Base-by-base conservation (phyloP, 2,113 vertebrate genomes). In the Scatophagus argus region DNA sequence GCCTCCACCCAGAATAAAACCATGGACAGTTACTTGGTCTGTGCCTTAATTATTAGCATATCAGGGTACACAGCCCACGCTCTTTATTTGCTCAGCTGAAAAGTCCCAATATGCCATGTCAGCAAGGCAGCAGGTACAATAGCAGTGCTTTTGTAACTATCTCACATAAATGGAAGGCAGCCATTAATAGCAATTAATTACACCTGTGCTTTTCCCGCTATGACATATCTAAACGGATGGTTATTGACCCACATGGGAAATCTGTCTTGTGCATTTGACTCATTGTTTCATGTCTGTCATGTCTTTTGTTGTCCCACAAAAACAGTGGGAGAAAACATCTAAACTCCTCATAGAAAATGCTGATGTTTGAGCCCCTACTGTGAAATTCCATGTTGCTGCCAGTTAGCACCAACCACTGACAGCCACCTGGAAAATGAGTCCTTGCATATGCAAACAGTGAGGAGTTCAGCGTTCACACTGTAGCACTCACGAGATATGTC, bases 401-500 rank as follows among this genome's bases (percentile, higher is more conserved):
- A 56, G 55, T 77, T 43, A 69, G 69, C 71, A 29, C 32, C 59
- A 67, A 64, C 63, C 10, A 65, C 21, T 2, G 38, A 62, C 17
- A 8, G 19, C 19, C 19, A 23, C 19, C 51, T 59, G 27, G 67
- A 43, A 73, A 85, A 65, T 56, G 51, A 41, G 17, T 46, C n/a
- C 17, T 47, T 72, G 60, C 81, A 73, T 83, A 81, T 78, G 73
- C 43, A 75, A 63, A 82, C 21, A 82, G 61, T 0, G 47, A 77
- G 9, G 12, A 55, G 65, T 59, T 75, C 69, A 78, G 73, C 74
- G 84, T 84, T 74, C 46, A 75, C 63, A 62, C 25, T 47, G 64
- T 32, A 29, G 67, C 39, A 51, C 70, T 82, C 54, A 71, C 38
- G 23, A 64, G 63, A 85, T 79, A 74, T 82, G 82, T 88, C 68